phyloP scores from a whole-genome alignment of 2,113 vertebrate species.

The Hylia prasina region DNA sequence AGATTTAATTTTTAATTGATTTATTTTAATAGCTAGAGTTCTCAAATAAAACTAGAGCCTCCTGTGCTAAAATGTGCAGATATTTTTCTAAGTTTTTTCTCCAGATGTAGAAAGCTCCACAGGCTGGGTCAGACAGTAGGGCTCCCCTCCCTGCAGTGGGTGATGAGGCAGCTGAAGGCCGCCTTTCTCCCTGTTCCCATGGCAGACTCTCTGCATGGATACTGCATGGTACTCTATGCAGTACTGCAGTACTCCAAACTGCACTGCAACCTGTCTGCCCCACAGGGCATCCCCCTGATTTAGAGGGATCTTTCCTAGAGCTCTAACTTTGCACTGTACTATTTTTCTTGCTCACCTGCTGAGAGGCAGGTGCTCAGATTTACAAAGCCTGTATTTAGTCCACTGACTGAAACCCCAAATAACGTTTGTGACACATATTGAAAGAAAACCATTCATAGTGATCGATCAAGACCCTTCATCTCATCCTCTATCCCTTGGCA shows the following conservation, averaged over 20 bases:
- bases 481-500: accelerated
- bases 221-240: background rate
- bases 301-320: background rate
- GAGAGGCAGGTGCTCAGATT: background rate
- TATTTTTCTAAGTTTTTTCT: background rate
- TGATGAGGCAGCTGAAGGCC: background rate
- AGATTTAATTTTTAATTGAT: accelerated
- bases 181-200: background rate
- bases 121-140: background rate
- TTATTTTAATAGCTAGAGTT: background rate
- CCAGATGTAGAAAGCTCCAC: background rate
- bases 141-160: background rate
- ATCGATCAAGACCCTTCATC: background rate
- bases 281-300: accelerated
- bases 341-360: background rate
- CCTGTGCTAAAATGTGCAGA: background rate
- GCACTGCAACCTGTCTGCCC: accelerated
- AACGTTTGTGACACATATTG: background rate
- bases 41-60: background rate
- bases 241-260: background rate
- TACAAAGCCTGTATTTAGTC: background rate
- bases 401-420: background rate
- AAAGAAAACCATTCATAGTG: background rate
- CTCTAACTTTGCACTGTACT: background rate
- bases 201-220: background rate